Conservation (phyloP, 2,797 vertebrate species). For the Cuniculus paca region DNA sequence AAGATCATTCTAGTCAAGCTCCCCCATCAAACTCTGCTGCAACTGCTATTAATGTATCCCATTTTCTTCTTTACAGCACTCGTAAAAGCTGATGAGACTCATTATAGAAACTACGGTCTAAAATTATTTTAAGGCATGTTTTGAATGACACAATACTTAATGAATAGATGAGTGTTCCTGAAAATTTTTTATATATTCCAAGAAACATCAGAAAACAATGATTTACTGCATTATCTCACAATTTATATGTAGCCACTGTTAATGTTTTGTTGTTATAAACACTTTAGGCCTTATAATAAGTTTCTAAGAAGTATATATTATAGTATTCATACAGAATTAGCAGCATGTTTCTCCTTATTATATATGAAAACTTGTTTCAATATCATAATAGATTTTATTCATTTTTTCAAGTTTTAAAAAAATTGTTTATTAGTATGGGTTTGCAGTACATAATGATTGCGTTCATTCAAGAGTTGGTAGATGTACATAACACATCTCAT, state of each 20-base stretch:
- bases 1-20: neutral
- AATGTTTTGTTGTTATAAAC: neutral
- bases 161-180: neutral
- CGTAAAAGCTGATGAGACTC: constrained; percentile 22
- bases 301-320: neutral
- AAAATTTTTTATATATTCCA: neutral
- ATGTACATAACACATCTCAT: neutral
- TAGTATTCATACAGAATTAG: neutral
- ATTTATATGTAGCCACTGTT: neutral
- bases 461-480: neutral
- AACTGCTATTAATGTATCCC: neutral
- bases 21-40: neutral
- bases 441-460: neutral
- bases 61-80: neutral
- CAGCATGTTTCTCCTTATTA: neutral
- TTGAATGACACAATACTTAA: neutral
- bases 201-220: neutral
- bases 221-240: neutral
- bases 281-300: neutral
- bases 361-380: neutral
- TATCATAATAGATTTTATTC: neutral
- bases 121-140: constrained; percentile 40
- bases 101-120: neutral
- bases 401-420: neutral
- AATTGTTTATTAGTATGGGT: neutral